These are phyloP conservation scores for Daboia siamensis DNA, from an alignment of 2,113 vertebrate genomes.

Conservation along the genomic window DNA sequence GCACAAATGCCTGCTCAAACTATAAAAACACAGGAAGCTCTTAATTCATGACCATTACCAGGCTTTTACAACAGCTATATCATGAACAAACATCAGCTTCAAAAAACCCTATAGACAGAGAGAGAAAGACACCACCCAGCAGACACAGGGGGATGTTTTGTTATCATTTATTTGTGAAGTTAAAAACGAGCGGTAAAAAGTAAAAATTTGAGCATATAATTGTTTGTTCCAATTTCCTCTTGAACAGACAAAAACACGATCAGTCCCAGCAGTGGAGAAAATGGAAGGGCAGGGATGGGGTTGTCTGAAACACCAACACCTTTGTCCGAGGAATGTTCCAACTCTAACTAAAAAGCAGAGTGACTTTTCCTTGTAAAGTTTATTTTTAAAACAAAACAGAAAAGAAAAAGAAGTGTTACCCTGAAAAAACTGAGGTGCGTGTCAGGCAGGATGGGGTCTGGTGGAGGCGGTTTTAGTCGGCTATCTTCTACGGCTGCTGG, in stretches of 20 bases:
- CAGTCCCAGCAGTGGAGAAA: conserved; percentile 56
- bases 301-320: conserved; percentile 53
- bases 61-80: conserved; percentile 56
- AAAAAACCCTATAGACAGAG: conserved; percentile 35
- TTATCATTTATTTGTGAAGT: conserved; percentile 89
- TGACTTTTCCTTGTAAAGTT: conserved; percentile 66
- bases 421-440: conserved; percentile 55
- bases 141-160: conserved; percentile 62
- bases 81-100: conserved; percentile 54
- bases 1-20: conserved; percentile 47
- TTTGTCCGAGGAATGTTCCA: conserved; percentile 68
- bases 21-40: conserved; percentile 50
- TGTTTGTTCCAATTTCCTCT: conserved; percentile 63
- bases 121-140: conserved; percentile 53
- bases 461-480: conserved; percentile 53
- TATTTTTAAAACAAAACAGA: conserved; percentile 65
- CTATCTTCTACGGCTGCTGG: conserved; percentile 65
- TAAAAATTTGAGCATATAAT: conserved; percentile 79
- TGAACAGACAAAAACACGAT: conserved; percentile 67
- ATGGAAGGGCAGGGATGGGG: background rate
- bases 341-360: conserved; percentile 65
- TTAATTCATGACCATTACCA: conserved; percentile 50
- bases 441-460: conserved; percentile 50
- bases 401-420: conserved; percentile 52
- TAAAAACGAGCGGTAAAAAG: conserved; percentile 97